Percentiles rank a stretch among this genome's conserved stretches.
Evolutionary conservation across 2,113 vertebrate genomes (phyloP).

Genomic region (Anolis carolinensis): DNA sequence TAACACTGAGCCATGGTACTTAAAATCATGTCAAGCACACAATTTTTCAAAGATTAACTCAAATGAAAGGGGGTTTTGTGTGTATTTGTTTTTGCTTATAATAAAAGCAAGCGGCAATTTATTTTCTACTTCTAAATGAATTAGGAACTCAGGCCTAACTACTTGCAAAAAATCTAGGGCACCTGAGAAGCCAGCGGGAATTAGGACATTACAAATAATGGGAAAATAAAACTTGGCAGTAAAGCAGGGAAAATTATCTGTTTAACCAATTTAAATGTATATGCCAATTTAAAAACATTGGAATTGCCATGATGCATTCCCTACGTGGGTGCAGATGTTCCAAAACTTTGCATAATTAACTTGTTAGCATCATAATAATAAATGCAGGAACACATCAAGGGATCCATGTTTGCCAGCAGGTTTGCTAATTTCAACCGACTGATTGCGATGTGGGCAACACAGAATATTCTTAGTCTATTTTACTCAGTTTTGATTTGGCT

Average conservation of each 20-base stretch:
- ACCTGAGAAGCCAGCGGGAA: slow-evolving; percentile 12
- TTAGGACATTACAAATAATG: neutral
- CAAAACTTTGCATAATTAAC: neutral
- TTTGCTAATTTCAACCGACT: neutral
- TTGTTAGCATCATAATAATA: neutral
- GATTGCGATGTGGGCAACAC: neutral
- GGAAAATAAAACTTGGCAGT: neutral
- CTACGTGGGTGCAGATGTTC: neutral
- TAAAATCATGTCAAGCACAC: neutral
- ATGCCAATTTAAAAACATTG: neutral
- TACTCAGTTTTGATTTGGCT: neutral
- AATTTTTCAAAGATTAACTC: neutral
- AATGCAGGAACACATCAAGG: neutral
- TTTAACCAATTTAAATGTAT: neutral
- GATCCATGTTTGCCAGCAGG: neutral
- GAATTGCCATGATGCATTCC: neutral
- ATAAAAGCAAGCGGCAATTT: slow-evolving; percentile 15
- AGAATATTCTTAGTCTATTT: neutral
- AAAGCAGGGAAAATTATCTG: neutral
- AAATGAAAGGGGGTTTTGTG: neutral
- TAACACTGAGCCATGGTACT: too few species aligned
- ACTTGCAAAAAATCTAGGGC: slow-evolving; percentile 6
- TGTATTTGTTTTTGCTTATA: neutral
- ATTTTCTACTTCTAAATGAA: slow-evolving; percentile 17
- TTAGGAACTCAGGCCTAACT: neutral